Evolutionary conservation across 2,113 vertebrate genomes (phyloP).

Genomic region (Pardalotus punctatus): DNA sequence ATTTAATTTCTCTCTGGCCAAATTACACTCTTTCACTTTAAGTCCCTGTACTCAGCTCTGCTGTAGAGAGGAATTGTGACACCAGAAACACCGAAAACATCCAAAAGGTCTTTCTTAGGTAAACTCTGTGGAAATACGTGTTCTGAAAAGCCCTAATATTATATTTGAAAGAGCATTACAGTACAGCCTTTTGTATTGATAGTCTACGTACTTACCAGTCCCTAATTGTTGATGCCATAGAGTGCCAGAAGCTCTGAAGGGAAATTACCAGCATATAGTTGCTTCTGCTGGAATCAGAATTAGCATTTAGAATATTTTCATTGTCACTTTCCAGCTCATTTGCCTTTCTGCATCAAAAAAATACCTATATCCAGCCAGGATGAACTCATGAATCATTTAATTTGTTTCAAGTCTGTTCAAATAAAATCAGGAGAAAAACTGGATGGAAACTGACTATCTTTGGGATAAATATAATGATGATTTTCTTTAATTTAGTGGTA

Average conservation of each 20-base stretch:
- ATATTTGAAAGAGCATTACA: background rate
- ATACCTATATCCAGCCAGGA: constrained; percentile 42
- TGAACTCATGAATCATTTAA: constrained; percentile 55
- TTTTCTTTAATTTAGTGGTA: background rate
- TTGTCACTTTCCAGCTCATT: constrained; percentile 22
- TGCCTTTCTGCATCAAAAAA: constrained; percentile 43
- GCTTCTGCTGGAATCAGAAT: constrained; percentile 21
- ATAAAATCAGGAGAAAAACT: constrained; percentile 13
- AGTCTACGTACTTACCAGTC: background rate
- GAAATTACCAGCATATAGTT: background rate
- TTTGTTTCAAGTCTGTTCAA: constrained; percentile 46
- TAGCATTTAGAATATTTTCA: constrained; percentile 18
- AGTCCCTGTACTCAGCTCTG: background rate
- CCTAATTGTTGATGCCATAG: background rate
- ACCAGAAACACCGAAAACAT: background rate
- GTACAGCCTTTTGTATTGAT: background rate
- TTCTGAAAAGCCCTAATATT: background rate
- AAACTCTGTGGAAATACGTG: background rate
- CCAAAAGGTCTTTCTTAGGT: background rate
- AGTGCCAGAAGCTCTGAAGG: background rate
- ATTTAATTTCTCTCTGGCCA: background rate
- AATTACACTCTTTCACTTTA: background rate
- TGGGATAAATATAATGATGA: background rate
- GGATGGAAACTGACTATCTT: background rate
- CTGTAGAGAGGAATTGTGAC: background rate